Conservation (phyloP, 2,888 invertebrate species). For the Vesta saturnalis region DNA sequence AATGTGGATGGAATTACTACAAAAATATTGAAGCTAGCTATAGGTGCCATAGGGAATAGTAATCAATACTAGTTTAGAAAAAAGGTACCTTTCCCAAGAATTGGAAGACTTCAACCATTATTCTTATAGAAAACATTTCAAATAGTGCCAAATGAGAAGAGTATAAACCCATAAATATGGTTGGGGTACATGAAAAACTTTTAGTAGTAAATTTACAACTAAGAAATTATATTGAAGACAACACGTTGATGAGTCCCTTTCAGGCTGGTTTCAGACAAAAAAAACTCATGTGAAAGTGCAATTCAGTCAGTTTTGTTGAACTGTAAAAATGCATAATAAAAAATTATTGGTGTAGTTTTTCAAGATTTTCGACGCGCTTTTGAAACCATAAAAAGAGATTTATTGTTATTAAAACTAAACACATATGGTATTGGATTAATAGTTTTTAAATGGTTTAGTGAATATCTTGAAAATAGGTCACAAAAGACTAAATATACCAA, state of each 20-base stretch:
- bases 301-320: neutral
- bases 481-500: conserved; percentile 1
- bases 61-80: neutral
- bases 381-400: conserved; percentile 8
- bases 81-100: neutral
- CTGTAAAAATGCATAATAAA: neutral
- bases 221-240: neutral
- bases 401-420: neutral
- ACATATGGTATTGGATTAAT: neutral
- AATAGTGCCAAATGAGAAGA: neutral
- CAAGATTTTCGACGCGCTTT: conserved; percentile 4
- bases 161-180: neutral
- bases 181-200: neutral
- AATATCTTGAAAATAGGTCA: neutral
- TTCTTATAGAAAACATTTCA: neutral
- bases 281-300: conserved; percentile 5
- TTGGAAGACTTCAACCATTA: neutral
- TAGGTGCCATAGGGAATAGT: neutral
- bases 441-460: neutral
- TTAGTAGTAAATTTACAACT: too few species aligned
- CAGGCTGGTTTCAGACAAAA: neutral
- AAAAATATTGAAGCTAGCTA: too few species aligned
- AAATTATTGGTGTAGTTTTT: conserved; percentile 4
- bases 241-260: neutral
- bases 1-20: too few species aligned